Conservation (phyloP, 1,140 invertebrate species). For the Atta cephalotes region DNA sequence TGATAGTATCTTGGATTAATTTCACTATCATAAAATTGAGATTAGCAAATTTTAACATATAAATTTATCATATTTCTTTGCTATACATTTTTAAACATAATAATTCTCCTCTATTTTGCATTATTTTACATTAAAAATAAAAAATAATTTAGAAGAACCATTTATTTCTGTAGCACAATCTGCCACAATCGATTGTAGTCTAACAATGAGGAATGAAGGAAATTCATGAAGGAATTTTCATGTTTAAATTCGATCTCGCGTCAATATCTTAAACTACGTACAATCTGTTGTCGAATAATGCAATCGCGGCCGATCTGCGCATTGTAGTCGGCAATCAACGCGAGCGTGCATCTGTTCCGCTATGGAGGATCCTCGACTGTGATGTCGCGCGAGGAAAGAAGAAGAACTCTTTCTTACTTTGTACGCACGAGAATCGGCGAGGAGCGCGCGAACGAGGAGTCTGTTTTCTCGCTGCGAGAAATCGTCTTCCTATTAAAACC, state of each 20-base stretch:
- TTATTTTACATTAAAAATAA: not conserved
- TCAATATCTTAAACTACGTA: constrained; percentile 19
- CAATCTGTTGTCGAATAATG: constrained; percentile 31
- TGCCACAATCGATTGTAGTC: not conserved
- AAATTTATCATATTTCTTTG: not conserved
- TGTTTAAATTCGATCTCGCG: not conserved
- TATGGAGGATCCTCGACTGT: constrained; percentile 54
- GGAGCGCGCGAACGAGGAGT: constrained; percentile 53
- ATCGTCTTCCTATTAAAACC: constrained; percentile 78
- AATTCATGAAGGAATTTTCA: not conserved
- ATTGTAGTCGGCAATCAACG: constrained; percentile 53
- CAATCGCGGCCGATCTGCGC: constrained; percentile 44
- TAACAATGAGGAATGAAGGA: not conserved
- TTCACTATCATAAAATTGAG: not conserved
- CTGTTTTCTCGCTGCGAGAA: constrained; percentile 70
- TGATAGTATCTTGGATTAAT: not conserved
- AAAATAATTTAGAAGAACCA: not conserved
- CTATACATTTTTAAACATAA: not conserved
- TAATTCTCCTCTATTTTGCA: not conserved
- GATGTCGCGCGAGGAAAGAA: constrained; percentile 37
- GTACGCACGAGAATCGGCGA: constrained; percentile 30
- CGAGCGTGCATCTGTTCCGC: constrained; percentile 33
- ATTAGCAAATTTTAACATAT: not conserved
- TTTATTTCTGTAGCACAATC: not conserved
- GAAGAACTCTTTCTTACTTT: constrained; percentile 54